Evolutionary conservation across 1,140 invertebrate species (phyloP).

Genomic region (Trichogramma pretiosum): DNA sequence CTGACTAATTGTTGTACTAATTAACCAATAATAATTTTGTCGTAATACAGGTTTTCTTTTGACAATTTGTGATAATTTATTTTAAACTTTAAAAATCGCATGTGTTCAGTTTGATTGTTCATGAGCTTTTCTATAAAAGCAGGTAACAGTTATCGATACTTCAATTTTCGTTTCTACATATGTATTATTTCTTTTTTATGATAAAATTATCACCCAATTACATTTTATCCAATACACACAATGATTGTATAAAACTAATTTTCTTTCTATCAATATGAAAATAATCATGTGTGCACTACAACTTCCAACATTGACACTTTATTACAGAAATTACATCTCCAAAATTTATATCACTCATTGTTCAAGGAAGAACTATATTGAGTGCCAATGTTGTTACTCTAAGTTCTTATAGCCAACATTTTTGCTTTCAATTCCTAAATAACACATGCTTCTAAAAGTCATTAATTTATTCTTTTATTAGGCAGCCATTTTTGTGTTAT

Average conservation of each 20-base stretch:
- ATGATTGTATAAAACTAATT: conserved; percentile 13
- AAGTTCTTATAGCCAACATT: conserved; percentile 3
- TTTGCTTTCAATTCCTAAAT: conserved; percentile 13
- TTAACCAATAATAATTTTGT: too few relatives aligned
- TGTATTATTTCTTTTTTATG: background rate
- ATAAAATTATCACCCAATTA: background rate
- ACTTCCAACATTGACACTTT: conserved; percentile 1
- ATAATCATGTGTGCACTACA: conserved; percentile 1
- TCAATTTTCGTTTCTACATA: too few relatives aligned
- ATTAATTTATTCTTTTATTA: conserved; percentile 3
- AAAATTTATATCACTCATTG: background rate
- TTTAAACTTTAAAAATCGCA: too few relatives aligned
- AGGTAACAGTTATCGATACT: background rate
- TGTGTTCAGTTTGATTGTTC: too few relatives aligned
- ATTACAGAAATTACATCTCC: background rate
- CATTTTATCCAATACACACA: conserved; percentile 5
- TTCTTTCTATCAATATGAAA: conserved; percentile 12
- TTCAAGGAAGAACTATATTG: background rate
- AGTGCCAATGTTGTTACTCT: conserved; percentile 8
- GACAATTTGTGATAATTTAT: too few relatives aligned
- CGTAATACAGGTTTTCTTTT: too few relatives aligned
- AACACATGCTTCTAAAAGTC: conserved; percentile 10
- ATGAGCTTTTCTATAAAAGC: conserved; percentile 6
- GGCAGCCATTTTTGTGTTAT: conserved; percentile 7
- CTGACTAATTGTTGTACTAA: too few relatives aligned